Evolutionary conservation across 2,113 vertebrate genomes (phyloP).

Genomic region (Periophthalmodon schlosseri): DNA sequence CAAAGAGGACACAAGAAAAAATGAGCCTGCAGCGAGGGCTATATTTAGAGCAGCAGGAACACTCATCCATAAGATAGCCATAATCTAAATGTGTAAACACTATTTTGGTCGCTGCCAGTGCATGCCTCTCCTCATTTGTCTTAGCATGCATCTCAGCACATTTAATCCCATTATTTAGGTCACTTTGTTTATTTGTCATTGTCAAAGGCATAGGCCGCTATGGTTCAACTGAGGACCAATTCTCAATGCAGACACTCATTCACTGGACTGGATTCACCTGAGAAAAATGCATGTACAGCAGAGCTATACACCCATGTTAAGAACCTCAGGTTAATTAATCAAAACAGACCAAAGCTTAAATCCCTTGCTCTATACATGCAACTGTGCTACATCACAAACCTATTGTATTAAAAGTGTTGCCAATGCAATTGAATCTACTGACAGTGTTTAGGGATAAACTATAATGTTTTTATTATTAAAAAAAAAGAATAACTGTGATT

Average conservation of each 20-base stretch:
- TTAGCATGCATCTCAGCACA: slow-evolving; percentile 22
- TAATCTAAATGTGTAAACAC: slow-evolving; percentile 40
- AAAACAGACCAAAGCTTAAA: slow-evolving; percentile 72
- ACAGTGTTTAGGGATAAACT: background rate
- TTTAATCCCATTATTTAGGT: slow-evolving; percentile 57
- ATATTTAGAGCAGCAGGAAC: slow-evolving; percentile 57
- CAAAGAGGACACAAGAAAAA: slow-evolving; percentile 31
- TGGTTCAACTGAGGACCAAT: slow-evolving; percentile 54
- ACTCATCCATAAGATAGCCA: slow-evolving; percentile 32
- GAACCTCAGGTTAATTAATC: slow-evolving; percentile 74
- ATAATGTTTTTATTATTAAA: background rate
- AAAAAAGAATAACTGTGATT: background rate
- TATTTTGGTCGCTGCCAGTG: slow-evolving; percentile 28
- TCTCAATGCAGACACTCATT: slow-evolving; percentile 35
- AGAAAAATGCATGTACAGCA: slow-evolving; percentile 49
- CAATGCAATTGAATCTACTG: slow-evolving; percentile 54
- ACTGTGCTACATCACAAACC: slow-evolving; percentile 47
- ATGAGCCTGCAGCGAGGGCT: slow-evolving; percentile 49
- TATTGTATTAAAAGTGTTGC: slow-evolving; percentile 49
- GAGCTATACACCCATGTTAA: slow-evolving; percentile 61
- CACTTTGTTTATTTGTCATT: slow-evolving; percentile 51
- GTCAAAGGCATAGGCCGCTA: slow-evolving; percentile 17
- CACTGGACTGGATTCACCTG: slow-evolving; percentile 30
- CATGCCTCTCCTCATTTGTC: slow-evolving; percentile 18
- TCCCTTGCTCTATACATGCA: slow-evolving; percentile 56